These are phyloP conservation scores for Tachuris rubrigastra DNA, from an alignment of 2,113 vertebrate species.

Conservation along the genomic window DNA sequence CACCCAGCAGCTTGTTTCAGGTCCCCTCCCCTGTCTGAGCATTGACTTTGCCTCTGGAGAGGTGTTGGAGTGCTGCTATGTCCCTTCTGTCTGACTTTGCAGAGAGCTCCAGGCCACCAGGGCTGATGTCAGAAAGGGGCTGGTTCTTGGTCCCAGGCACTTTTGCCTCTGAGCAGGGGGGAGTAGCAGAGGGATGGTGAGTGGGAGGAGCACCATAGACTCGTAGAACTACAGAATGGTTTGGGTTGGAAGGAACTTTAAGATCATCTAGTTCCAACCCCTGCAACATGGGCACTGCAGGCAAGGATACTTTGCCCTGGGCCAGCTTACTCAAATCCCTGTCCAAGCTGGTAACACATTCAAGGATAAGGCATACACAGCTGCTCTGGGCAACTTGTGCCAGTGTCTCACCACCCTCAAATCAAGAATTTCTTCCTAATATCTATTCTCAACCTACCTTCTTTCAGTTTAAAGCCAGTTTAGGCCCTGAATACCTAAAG, in stretches of 20 bases:
- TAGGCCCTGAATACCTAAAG: background rate
- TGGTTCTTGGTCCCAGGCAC: background rate
- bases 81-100: background rate
- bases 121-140: background rate
- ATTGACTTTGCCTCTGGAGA: background rate
- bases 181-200: background rate
- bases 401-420: background rate
- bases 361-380: background rate
- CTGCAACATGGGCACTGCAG: too few species aligned
- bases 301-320: too few species aligned
- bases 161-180: background rate
- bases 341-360: background rate
- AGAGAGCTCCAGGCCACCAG: too few species aligned
- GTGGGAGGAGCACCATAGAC: background rate
- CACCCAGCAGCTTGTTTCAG: rapidly evolving
- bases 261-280: background rate
- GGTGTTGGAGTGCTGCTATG: rapidly evolving
- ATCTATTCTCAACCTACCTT: background rate
- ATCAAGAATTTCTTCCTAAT: background rate
- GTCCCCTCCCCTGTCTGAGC: background rate
- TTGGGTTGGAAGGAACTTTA: background rate
- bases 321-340: background rate
- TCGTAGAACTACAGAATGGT: background rate
- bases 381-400: background rate
- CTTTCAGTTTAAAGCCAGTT: background rate